Percentiles rank a stretch among this genome's conserved stretches.
Conservation (phyloP, 2,113 vertebrate species). For the Trinectes maculatus region DNA sequence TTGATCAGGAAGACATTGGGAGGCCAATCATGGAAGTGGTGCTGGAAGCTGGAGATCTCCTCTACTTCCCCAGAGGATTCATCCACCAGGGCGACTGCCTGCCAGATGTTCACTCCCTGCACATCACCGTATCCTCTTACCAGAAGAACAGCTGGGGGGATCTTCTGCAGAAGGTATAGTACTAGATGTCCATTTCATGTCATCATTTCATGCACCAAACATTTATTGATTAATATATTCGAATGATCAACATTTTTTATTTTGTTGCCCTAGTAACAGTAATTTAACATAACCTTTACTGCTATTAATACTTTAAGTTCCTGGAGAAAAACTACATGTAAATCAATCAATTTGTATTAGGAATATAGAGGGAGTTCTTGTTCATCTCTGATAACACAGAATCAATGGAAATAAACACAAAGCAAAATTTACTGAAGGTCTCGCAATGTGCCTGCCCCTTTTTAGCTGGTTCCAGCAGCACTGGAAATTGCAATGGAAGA, state of each 20-base stretch:
- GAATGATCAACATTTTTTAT: too few relatives aligned
- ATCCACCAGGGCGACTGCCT: slow-evolving; percentile 93
- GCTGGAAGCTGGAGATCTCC: slow-evolving; percentile 91
- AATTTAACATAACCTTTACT: too few relatives aligned
- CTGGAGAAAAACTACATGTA: too few relatives aligned
- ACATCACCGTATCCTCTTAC: slow-evolving; percentile 93
- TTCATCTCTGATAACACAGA: too few relatives aligned
- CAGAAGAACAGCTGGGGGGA: slow-evolving; percentile 97
- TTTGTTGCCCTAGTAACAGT: too few relatives aligned
- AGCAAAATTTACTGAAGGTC: background rate
- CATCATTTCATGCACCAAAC: background rate
- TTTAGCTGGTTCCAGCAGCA: slow-evolving; percentile 87
- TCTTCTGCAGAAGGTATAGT: slow-evolving; percentile 90
- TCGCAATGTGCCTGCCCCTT: background rate
- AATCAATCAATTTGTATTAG: too few relatives aligned
- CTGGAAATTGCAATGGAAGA: slow-evolving; percentile 93
- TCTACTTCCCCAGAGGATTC: slow-evolving; percentile 96
- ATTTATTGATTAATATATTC: background rate
- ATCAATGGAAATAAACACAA: too few relatives aligned
- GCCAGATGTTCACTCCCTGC: slow-evolving; percentile 88
- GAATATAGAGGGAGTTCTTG: too few relatives aligned
- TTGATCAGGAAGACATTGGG: slow-evolving; percentile 86
- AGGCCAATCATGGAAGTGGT: slow-evolving; percentile 89
- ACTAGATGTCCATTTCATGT: too few relatives aligned
- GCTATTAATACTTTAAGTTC: too few relatives aligned